A percentile compares a stretch with the other conserved stretches of the same genome.
phyloP scores from a whole-genome alignment of 2,113 vertebrate species.

The Mustelus asterias region DNA sequence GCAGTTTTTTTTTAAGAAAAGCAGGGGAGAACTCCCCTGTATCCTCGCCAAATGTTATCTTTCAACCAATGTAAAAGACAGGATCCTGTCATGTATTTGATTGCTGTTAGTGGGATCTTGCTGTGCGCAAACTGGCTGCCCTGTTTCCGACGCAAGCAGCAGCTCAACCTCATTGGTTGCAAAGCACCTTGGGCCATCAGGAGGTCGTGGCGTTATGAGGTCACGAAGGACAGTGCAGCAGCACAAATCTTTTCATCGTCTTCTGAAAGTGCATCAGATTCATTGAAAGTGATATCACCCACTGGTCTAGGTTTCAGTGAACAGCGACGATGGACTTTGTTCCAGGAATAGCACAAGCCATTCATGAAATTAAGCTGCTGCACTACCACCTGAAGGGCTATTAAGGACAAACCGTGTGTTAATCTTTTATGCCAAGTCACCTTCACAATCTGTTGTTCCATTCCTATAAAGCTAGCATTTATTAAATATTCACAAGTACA shows the following conservation, averaged over 20 bases:
- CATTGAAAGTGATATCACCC: neutral
- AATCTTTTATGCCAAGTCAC: neutral
- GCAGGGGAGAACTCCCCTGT: too few relatives aligned
- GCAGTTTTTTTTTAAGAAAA: neutral
- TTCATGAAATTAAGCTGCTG: neutral
- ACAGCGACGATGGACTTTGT: neutral
- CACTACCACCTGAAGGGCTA: neutral
- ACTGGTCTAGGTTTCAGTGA: neutral
- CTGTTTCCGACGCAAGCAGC: too few relatives aligned
- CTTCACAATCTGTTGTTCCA: neutral
- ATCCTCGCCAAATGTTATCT: neutral
- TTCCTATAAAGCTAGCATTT: neutral
- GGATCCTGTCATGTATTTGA: too few relatives aligned
- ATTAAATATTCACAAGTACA: constrained; percentile 20
- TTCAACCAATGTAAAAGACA: too few relatives aligned
- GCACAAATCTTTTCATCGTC: neutral
- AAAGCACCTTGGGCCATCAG: too few relatives aligned
- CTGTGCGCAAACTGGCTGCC: too few relatives aligned
- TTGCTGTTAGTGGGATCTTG: too few relatives aligned
- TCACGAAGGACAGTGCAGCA: too few relatives aligned
- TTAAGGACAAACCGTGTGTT: neutral
- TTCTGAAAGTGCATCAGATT: neutral
- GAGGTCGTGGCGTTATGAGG: too few relatives aligned
- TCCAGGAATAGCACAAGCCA: neutral
- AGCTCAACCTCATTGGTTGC: too few relatives aligned